Evolutionary conservation across 2,797 vertebrate genomes (phyloP).

Genomic region (Gadopsis bispinosus): DNA sequence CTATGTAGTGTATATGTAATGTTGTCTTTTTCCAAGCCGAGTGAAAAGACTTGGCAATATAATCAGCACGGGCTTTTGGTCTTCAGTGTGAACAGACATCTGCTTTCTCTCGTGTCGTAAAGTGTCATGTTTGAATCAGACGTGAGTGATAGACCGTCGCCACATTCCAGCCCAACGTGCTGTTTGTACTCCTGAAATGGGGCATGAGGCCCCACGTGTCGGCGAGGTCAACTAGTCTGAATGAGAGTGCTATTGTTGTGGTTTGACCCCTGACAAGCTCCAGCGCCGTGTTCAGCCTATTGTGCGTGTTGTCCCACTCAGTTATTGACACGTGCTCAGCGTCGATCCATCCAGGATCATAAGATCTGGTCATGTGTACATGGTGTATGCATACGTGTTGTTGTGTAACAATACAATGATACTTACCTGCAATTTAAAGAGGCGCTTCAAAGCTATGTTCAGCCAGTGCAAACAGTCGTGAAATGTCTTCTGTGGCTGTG

Average conservation of each 20-base stretch:
- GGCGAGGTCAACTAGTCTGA: slow-evolving; percentile 68
- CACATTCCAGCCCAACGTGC: not conserved
- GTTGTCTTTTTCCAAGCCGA: not conserved
- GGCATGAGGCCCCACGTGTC: slow-evolving; percentile 55
- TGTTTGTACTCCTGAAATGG: slow-evolving; percentile 22
- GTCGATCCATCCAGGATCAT: not conserved
- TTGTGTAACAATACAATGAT: not conserved
- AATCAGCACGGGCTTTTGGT: not conserved
- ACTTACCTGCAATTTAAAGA: not conserved
- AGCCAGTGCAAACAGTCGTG: not conserved
- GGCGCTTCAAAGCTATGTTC: not conserved
- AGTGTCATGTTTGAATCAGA: slow-evolving; percentile 20
- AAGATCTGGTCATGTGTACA: not conserved
- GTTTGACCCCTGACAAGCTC: slow-evolving; percentile 58
- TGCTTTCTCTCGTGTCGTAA: slow-evolving; percentile 10
- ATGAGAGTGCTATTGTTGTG: slow-evolving; percentile 67
- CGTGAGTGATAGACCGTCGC: slow-evolving; percentile 6
- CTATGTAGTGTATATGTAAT: not conserved
- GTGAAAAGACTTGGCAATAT: not conserved
- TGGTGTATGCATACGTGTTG: not conserved
- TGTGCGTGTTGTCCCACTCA: slow-evolving; percentile 62
- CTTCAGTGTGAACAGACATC: not conserved
- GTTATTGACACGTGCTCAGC: slow-evolving; percentile 46
- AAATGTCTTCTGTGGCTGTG: too few relatives aligned
- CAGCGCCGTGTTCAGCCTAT: slow-evolving; percentile 42